Percentiles rank a stretch among this genome's conserved stretches.
These are phyloP conservation scores for Chelon labrosus DNA, from an alignment of 2,797 vertebrate species.

Conservation along the genomic window DNA sequence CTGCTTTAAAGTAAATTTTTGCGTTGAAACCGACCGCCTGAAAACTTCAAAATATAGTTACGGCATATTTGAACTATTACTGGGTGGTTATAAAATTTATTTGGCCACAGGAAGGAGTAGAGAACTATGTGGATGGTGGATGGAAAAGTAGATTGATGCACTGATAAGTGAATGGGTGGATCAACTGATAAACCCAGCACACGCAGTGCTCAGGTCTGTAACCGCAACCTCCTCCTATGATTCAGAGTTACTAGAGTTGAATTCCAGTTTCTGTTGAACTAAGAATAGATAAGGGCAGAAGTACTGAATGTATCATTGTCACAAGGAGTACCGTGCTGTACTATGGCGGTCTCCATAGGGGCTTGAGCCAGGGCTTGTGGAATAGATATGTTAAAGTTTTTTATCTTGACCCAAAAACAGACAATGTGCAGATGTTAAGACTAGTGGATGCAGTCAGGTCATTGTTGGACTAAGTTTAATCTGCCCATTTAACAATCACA, in stretches of 20 bases:
- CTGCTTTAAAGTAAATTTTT: constrained; percentile 36
- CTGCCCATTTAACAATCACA: not conserved
- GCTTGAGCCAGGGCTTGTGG: constrained; percentile 43
- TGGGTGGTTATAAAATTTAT: constrained; percentile 21
- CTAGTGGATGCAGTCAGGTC: constrained; percentile 30
- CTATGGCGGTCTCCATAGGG: constrained; percentile 39
- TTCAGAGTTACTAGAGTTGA: constrained; percentile 50
- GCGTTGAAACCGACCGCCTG: constrained; percentile 29
- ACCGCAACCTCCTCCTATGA: not conserved
- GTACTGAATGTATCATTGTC: constrained; percentile 70
- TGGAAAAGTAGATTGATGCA: not conserved
- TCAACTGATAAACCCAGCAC: not conserved
- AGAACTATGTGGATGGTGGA: not conserved
- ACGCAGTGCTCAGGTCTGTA: too few species aligned
- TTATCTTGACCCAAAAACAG: constrained; percentile 48
- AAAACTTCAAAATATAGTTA: constrained; percentile 24
- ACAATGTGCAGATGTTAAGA: constrained; percentile 50
- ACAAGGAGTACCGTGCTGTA: constrained; percentile 47
- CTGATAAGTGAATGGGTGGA: not conserved
- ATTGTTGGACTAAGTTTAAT: constrained; percentile 4
- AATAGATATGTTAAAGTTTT: constrained; percentile 63
- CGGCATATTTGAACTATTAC: not conserved
- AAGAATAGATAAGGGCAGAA: constrained; percentile 63
- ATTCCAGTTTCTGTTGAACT: constrained; percentile 54
- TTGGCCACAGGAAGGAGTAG: constrained; percentile 1